A percentile compares a stretch with the other conserved stretches of the same genome.
These are phyloP conservation scores for Geothlypis trichas DNA, from an alignment of 2,113 vertebrate genomes.

Conservation along the genomic window DNA sequence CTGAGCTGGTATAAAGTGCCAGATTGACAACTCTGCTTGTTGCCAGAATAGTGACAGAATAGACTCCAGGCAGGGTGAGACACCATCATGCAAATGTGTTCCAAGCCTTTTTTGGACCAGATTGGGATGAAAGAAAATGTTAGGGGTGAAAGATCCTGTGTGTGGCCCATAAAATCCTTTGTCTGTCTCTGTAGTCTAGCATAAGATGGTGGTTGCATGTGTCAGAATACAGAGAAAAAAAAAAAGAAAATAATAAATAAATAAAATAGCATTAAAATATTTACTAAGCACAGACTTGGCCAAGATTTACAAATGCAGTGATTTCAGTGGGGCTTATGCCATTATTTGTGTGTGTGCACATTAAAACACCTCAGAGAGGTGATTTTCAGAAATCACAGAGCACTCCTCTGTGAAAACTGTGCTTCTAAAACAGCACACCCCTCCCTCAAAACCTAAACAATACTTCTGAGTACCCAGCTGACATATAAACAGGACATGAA, in stretches of 20 bases:
- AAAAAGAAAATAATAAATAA: background rate
- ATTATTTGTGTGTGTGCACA: background rate
- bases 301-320: background rate
- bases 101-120: slow-evolving; percentile 40
- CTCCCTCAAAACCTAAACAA: background rate
- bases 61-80: slow-evolving; percentile 43
- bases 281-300: background rate
- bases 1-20: background rate
- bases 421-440: background rate
- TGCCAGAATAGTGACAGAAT: slow-evolving; percentile 34
- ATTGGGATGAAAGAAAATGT: slow-evolving; percentile 18
- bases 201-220: background rate
- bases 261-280: background rate
- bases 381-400: background rate
- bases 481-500: slow-evolving; percentile 5
- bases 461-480: background rate
- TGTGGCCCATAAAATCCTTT: background rate
- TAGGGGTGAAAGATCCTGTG: background rate
- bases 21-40: slow-evolving; percentile 41
- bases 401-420: background rate
- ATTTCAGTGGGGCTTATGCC: background rate
- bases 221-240: background rate
- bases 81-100: background rate
- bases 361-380: background rate
- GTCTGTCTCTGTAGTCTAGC: background rate